Evolutionary conservation across 2,113 vertebrate species (phyloP), one percentile per base, ranked within the genome.

Genomic region (Bambusicola thoracicus): DNA sequence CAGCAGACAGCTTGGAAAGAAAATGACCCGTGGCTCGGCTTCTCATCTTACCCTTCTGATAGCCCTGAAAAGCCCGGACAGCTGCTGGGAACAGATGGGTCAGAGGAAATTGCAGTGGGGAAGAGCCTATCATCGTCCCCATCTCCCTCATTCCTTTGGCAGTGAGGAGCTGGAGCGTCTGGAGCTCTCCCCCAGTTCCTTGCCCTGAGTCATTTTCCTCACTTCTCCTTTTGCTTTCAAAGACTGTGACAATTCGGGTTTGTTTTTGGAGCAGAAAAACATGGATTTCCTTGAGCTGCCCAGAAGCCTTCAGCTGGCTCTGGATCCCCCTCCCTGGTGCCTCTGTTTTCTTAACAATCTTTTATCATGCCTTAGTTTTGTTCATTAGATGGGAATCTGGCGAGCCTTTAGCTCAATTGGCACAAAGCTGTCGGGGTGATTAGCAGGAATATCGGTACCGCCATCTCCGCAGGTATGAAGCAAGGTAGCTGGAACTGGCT

Each of bases 391-490:
- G 79, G 55, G 81, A 84, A 89, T 43, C 59, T 36, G 75, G 76
- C 49, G 88, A 91, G 58, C 9, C 69, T 51, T 95, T 70, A 79
- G 80, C 73, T 89, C 29, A 77, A 11, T 30, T 94, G 86, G 92
- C 85, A 69, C 53, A 5, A 49, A 46, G 84, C 58, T 16, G 40
- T 1, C 0, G 27, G 66, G 92, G 63, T 90, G 55, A 85, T 5
- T 85, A 67, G 21, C 3, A 1, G 2, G 46, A 88, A 8, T 88
- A 56, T 91, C 76, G 4, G 58, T 34, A 17, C 66, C 2, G 5
- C 91, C 92, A 94, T 78, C 91, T 94, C 87, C 7, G 74, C 77
- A 95, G 94, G 82, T 22, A 49, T 46, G 78, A 74, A 79, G 78
- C 58, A 5, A 59, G 53, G 15, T 82, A 81, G 83, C 48, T 43